Percentiles rank a stretch among this genome's conserved stretches.
Evolutionary conservation across 2,113 vertebrate species (phyloP).

Genomic region (Catharus minimus): DNA sequence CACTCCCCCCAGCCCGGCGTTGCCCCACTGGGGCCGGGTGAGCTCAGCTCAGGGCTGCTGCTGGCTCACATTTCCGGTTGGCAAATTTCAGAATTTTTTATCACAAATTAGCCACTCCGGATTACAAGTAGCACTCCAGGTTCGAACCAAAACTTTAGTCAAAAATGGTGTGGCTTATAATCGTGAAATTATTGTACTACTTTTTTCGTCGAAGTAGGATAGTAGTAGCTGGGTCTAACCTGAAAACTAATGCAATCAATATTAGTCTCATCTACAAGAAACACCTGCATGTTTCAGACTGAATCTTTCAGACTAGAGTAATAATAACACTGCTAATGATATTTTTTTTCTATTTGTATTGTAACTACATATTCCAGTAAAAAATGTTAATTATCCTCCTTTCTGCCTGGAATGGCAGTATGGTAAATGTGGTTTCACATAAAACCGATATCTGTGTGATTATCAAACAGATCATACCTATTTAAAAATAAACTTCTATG

Average conservation of each 20-base stretch:
- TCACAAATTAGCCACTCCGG: too few species aligned
- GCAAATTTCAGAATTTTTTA: too few species aligned
- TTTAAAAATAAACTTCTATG: neutral
- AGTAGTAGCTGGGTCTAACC: neutral
- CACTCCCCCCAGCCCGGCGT: too few species aligned
- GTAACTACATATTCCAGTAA: neutral
- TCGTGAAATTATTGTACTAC: too few species aligned
- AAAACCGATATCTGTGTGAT: neutral
- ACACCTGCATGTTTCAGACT: neutral
- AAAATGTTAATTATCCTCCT: neutral
- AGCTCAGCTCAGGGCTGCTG: too few species aligned
- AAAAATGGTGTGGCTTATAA: too few species aligned
- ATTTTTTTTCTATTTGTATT: neutral
- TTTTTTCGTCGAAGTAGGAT: neutral
- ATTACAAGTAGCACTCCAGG: too few species aligned
- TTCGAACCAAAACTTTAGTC: too few species aligned
- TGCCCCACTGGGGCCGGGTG: too few species aligned
- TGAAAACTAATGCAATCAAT: neutral
- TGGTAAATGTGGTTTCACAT: neutral
- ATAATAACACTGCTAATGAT: neutral
- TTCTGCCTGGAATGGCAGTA: neutral
- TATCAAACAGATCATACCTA: neutral
- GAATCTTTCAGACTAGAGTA: neutral
- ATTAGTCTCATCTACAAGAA: neutral
- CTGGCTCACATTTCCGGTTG: too few species aligned